Conservation (phyloP, 2,888 invertebrate species). For the Drosophila seclusa region DNA sequence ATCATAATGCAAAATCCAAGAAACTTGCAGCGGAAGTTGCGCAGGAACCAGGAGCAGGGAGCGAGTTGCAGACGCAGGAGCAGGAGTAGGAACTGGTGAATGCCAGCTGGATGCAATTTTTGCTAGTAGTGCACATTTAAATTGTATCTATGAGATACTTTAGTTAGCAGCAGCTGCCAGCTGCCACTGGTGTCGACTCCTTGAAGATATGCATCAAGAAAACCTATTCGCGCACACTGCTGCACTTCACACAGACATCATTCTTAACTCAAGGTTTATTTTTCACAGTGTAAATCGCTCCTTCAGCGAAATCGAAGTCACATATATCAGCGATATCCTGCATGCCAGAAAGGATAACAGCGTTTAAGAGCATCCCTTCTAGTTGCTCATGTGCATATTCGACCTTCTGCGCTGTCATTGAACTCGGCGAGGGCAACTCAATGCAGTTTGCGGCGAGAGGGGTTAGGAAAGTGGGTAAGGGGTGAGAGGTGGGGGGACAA, state of each 20-base stretch:
- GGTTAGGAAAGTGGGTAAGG: neutral
- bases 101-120: constrained; percentile 42
- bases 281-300: neutral
- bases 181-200: constrained; percentile 44
- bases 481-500: constrained; percentile 17
- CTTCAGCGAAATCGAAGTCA: constrained; percentile 59
- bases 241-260: constrained; percentile 1
- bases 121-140: constrained; percentile 42
- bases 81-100: constrained; percentile 8
- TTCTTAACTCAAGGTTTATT: neutral
- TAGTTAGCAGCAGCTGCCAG: constrained; percentile 44
- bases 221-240: constrained; percentile 13
- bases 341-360: constrained; percentile 46
- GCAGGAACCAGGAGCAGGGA: constrained; percentile 9
- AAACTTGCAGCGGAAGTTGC: constrained; percentile 73
- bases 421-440: constrained; percentile 57
- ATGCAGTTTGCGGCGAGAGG: constrained; percentile 31
- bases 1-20: constrained; percentile 44
- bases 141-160: constrained; percentile 72
- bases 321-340: constrained; percentile 73
- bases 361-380: constrained; percentile 47
- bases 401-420: constrained; percentile 76
- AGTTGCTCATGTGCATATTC: constrained; percentile 32
- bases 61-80: neutral
- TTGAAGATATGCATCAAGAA: constrained; percentile 45